These are phyloP conservation scores for Amblyornis subalaris DNA, from an alignment of 2,113 vertebrate genomes.

Conservation along the genomic window DNA sequence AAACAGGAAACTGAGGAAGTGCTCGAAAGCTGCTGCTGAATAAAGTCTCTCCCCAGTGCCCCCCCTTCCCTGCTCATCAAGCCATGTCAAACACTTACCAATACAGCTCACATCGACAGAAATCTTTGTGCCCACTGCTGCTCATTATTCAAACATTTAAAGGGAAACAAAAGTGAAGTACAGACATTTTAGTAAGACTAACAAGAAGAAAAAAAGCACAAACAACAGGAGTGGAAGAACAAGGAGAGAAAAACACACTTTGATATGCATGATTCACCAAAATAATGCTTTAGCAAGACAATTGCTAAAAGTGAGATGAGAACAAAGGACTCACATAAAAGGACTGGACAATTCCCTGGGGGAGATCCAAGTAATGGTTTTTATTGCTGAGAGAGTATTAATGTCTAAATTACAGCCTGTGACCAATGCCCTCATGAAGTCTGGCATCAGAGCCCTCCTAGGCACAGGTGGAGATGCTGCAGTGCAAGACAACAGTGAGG, in stretches of 20 bases:
- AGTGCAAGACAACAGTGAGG: background rate
- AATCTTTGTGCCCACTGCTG: background rate
- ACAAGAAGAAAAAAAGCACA: background rate
- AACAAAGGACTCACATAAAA: background rate
- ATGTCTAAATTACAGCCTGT: background rate
- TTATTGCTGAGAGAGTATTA: background rate
- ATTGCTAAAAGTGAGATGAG: background rate
- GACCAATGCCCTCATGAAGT: background rate
- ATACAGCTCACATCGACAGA: background rate
- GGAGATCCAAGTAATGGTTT: background rate
- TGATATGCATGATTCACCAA: background rate
- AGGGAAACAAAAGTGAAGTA: background rate
- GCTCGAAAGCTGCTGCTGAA: background rate
- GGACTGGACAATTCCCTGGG: background rate
- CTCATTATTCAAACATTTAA: background rate
- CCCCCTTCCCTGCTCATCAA: background rate
- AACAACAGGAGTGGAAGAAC: background rate
- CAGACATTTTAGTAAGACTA: background rate
- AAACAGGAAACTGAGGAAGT: background rate
- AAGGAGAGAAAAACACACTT: background rate
- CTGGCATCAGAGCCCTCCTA: background rate
- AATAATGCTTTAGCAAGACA: background rate
- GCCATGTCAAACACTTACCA: background rate
- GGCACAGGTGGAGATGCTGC: background rate
- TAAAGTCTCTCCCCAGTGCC: background rate